These are phyloP conservation scores for Sandelia bainsii DNA, from an alignment of 2,797 vertebrate genomes.

Conservation along the genomic window DNA sequence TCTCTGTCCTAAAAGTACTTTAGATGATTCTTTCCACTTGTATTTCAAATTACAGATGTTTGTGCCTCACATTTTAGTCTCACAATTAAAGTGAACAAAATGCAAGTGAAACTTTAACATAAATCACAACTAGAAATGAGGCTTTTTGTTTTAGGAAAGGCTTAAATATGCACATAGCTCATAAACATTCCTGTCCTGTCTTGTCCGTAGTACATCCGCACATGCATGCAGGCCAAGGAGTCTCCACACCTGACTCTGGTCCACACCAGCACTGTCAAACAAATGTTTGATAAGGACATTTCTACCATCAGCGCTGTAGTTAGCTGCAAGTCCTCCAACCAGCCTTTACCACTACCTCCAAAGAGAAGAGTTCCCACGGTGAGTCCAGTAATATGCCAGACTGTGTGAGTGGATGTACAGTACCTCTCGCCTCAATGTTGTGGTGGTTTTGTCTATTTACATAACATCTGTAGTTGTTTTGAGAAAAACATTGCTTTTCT, in stretches of 20 bases:
- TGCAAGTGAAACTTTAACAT: neutral
- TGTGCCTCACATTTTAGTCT: neutral
- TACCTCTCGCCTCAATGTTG: neutral
- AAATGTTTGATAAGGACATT: constrained; percentile 95
- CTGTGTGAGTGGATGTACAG: constrained; percentile 11
- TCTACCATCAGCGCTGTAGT: constrained; percentile 90
- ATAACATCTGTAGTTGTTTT: constrained; percentile 6
- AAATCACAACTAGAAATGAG: neutral
- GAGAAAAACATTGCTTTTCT: neutral
- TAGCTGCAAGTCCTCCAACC: constrained; percentile 88
- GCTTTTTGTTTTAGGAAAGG: neutral
- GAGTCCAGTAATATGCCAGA: constrained; percentile 70
- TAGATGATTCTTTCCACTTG: neutral
- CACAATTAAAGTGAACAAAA: neutral
- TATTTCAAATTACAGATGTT: neutral
- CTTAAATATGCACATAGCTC: neutral
- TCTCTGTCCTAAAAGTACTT: neutral
- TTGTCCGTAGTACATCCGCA: constrained; percentile 89
- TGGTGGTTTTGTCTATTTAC: neutral
- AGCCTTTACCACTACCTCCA: constrained; percentile 94
- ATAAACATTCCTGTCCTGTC: constrained; percentile 13
- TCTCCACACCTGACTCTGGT: constrained; percentile 93
- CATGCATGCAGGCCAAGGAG: constrained; percentile 90
- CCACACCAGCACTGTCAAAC: constrained; percentile 88
- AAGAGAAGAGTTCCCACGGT: constrained; percentile 91